Conservation (phyloP, 2,797 vertebrate species). For the Mus minutoides region DNA sequence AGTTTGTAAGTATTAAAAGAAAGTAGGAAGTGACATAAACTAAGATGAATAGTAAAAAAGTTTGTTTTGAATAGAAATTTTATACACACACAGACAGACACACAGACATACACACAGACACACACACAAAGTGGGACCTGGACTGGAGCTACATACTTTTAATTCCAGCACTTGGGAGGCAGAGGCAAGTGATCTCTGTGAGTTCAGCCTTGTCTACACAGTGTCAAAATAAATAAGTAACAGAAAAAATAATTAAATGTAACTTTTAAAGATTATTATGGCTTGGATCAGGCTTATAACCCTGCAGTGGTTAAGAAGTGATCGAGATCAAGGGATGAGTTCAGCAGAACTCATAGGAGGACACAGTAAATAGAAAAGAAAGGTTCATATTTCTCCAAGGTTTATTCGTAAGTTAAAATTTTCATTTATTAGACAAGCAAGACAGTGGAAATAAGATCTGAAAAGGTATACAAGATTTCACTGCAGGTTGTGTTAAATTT, state of each 20-base stretch:
- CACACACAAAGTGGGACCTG: not conserved
- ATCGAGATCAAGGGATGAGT: not conserved
- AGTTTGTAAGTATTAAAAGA: constrained; percentile 6
- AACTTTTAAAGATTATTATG: not conserved
- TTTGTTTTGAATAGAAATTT: not conserved
- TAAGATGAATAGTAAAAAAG: not conserved
- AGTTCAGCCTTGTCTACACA: not conserved
- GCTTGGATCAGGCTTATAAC: not conserved
- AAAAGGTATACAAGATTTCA: not conserved
- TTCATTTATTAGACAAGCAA: not conserved
- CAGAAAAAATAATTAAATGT: not conserved
- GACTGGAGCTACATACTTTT: not conserved
- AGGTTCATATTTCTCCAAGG: not conserved
- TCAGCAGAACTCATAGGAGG: constrained; percentile 5
- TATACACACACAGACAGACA: not conserved
- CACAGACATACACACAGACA: not conserved
- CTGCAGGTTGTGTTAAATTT: not conserved
- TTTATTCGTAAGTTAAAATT: not conserved
- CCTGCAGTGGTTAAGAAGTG: not conserved
- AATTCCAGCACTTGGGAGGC: not conserved
- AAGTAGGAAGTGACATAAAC: constrained; percentile 33
- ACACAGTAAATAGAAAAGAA: not conserved
- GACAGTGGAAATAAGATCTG: not conserved
- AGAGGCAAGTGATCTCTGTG: not conserved
- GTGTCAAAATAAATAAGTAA: not conserved